Evolutionary conservation across 1,140 invertebrate species (phyloP), one percentile per base, ranked within the genome.

Genomic region (Cardiocondyla obscurior): DNA sequence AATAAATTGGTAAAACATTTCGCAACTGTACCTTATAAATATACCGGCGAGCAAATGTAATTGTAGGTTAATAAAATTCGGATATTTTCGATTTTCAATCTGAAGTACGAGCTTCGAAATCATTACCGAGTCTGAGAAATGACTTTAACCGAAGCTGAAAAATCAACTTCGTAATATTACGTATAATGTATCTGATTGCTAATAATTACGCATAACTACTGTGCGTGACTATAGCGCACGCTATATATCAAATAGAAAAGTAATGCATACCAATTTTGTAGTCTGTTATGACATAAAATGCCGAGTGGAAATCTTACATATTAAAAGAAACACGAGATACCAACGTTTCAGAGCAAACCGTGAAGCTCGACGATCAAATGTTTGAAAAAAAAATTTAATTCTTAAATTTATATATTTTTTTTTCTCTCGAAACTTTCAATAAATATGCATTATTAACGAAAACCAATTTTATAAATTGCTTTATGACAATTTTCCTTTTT

Each of bases 201-300:
- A 22, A 12, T 53, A 79, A 79, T 79, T 67, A 69, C 22, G 25
- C n/a, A n/a, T n/a, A n/a, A n/a, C 12, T 22, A 19, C 58, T 64
- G 53, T 30, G 36, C 62, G 25, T 69, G 33, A 77, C 33, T 67
- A 19, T 5, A 42, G 36, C 30, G 33, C 33, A 79, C 33, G 33
- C 30, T 42, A 22, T 53, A 22, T 53, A 55, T 42, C 62, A 12
- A 53, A 55, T 46, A 2, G 39, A 79, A 79, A 28, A 79, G 53
- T 67, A 79, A 67, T 53, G 39, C 33, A 53, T 53, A 67, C 33
- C 19, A 53, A 79, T 55, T 77, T 0, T 10, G 16, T 14, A 30
- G 22, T 39, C 8, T 51, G 33, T 36, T 33, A 33, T 77, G 49
- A n/a, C 62, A 53, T 28, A 53, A 77, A 77, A 77, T 42, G 22